Evolutionary conservation across 2,888 invertebrate species (phyloP).

Genomic region (Lobophora halterata): DNA sequence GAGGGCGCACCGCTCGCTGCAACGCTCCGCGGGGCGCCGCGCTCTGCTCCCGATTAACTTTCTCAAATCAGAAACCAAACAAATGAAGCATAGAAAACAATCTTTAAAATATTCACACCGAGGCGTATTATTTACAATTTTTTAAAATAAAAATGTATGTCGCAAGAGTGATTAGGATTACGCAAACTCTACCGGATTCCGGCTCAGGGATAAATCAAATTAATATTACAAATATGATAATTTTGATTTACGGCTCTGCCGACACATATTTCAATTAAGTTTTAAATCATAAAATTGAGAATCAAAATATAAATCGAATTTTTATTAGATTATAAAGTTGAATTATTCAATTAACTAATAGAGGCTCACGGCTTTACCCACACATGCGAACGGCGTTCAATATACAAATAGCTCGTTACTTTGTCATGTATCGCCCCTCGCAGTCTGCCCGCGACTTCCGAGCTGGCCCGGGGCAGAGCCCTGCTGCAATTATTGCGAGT

Average conservation of each 20-base stretch:
- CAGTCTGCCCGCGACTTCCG: slow-evolving; percentile 42
- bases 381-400: slow-evolving; percentile 46
- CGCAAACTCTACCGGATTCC: slow-evolving; percentile 30
- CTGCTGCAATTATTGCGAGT: slow-evolving; percentile 69
- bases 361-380: slow-evolving; percentile 33
- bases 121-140: slow-evolving; percentile 10
- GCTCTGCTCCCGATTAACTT: slow-evolving; percentile 51
- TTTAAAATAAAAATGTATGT: slow-evolving; percentile 11
- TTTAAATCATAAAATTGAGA: slow-evolving; percentile 36
- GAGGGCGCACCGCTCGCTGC: too few relatives aligned
- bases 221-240: slow-evolving; percentile 35
- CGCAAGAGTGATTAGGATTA: slow-evolving; percentile 23
- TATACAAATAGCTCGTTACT: slow-evolving; percentile 61
- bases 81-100: slow-evolving; percentile 11
- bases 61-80: slow-evolving; percentile 38
- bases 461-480: slow-evolving; percentile 37
- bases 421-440: slow-evolving; percentile 51
- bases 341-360: slow-evolving; percentile 37
- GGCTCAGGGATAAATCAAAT: slow-evolving; percentile 32
- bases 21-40: slow-evolving; percentile 56
- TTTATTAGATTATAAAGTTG: slow-evolving; percentile 37
- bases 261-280: slow-evolving; percentile 37
- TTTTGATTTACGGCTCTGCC: slow-evolving; percentile 33
- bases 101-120: slow-evolving; percentile 3
- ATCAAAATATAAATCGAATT: slow-evolving; percentile 34